Evolutionary conservation across 2,888 invertebrate species (phyloP), one percentile per base, ranked within the genome.

Genomic region (Acleris sparsana): DNA sequence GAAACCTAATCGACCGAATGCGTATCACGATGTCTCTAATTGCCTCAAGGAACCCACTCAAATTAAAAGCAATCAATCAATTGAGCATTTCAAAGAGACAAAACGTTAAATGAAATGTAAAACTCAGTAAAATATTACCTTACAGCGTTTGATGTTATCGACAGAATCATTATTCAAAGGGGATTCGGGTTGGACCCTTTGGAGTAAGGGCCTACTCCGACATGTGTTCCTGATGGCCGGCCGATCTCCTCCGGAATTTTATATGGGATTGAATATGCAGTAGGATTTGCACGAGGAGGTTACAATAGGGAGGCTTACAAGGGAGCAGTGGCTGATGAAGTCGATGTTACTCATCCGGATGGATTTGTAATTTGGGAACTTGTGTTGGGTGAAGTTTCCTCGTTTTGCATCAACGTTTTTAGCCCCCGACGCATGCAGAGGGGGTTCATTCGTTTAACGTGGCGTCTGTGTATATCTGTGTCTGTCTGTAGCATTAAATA

Each of bases 141-240:
- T 49, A 25, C 63, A 39, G 39, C 53, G 33, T 64, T 63, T 63
- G 63, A 63, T 63, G 63, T 53, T 59, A 59, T 64, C 58, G 59
- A 22, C 22, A 16, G 48, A 39, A 64, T 64, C 63, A 64, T 64
- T 64, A 64, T 64, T 64, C 63, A 64, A 64, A 63, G 48, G 53
- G 59, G 22, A 20, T 46, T 17, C 39, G 20, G 51, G 57, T 25
- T 46, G 17, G 57, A 46, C 57, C 57, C 57, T 25, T 39, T 17
- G 49, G 17, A 46, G 46, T 46, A 49, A 49, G 52, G 25, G 52
- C 25, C 39, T 6, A 11, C 11, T n/a, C 29, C 57, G 58, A 58
- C 63, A 63, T 43, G 57, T 63, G 63, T 58, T 57, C 22, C 52
- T 53, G 63, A 63, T 58, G 63, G 29, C 52, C 44, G 44, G 29